A percentile compares a stretch with the other conserved stretches of the same genome.
phyloP scores from a whole-genome alignment of 1,140 invertebrate genomes.

The Pararge aegeria region DNA sequence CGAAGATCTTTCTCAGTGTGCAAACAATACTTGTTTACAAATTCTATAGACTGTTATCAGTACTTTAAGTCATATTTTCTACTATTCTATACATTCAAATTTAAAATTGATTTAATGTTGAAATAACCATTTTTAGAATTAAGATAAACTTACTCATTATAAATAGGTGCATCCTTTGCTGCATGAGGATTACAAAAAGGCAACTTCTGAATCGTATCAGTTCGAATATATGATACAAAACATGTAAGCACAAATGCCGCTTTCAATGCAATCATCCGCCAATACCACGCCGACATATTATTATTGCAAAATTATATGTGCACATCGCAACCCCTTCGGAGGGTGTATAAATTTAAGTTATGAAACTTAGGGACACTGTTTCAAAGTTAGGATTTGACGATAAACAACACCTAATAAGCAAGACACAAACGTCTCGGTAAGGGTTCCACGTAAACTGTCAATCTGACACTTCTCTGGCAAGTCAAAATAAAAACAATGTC shows the following conservation, averaged over 20 bases:
- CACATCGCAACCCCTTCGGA: constrained; percentile 53
- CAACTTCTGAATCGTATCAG: constrained; percentile 61
- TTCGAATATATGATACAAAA: constrained; percentile 57
- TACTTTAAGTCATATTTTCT: neutral
- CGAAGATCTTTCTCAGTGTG: neutral
- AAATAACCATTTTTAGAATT: no score
- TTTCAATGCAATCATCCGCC: constrained; percentile 60
- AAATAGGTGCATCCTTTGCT: constrained; percentile 40
- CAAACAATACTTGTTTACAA: constrained; percentile 22
- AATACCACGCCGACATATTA: constrained; percentile 73
- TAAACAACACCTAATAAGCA: constrained; percentile 24
- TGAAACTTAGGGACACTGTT: constrained; percentile 50
- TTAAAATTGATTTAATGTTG: no score
- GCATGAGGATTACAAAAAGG: constrained; percentile 65
- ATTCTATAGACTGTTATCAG: neutral
- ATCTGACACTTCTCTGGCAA: no score
- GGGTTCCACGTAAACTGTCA: constrained; percentile 51
- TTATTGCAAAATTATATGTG: constrained; percentile 59
- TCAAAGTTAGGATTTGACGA: constrained; percentile 33
- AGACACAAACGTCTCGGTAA: constrained; percentile 10
- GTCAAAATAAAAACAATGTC: no score
- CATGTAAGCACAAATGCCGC: constrained; percentile 58
- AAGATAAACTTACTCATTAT: constrained; percentile 45
- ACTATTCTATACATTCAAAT: no score
- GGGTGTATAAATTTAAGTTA: constrained; percentile 47